These are phyloP conservation scores for Chionis minor DNA, from an alignment of 2,113 vertebrate genomes.

Conservation along the genomic window DNA sequence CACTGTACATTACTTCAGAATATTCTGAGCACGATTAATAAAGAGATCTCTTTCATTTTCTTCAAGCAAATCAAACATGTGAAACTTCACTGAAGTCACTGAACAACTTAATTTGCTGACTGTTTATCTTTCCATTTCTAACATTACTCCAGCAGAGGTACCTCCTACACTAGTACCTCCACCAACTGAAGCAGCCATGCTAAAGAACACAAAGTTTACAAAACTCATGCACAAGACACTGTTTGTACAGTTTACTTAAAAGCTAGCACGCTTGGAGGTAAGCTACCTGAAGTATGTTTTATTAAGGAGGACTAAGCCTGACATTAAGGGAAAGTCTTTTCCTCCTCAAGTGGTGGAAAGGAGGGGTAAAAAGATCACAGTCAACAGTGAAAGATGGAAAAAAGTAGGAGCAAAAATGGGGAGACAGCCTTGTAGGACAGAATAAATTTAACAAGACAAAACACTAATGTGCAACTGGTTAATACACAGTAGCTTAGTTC, in stretches of 20 bases:
- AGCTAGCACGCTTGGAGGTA: neutral
- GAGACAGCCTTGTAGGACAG: neutral
- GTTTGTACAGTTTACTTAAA: neutral
- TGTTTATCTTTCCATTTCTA: neutral
- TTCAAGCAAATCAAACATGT: neutral
- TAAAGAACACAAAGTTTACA: neutral
- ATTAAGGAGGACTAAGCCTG: neutral
- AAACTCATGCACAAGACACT: neutral
- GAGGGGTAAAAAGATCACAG: neutral
- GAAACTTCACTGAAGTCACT: neutral
- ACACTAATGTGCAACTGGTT: neutral
- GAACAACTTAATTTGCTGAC: neutral
- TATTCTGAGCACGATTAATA: neutral
- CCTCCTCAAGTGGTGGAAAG: neutral
- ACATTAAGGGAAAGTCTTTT: neutral
- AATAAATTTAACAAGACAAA: neutral
- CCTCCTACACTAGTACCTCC: neutral
- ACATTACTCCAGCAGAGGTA: neutral
- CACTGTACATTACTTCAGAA: neutral
- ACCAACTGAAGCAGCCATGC: neutral
- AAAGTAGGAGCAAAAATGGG: neutral
- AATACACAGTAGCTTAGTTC: neutral
- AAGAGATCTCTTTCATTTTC: neutral
- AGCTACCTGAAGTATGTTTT: neutral
- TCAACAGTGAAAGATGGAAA: neutral